Evolutionary conservation across 2,797 vertebrate genomes (phyloP), one percentile per base, ranked within the genome.

Genomic region (Capromys pilorides): DNA sequence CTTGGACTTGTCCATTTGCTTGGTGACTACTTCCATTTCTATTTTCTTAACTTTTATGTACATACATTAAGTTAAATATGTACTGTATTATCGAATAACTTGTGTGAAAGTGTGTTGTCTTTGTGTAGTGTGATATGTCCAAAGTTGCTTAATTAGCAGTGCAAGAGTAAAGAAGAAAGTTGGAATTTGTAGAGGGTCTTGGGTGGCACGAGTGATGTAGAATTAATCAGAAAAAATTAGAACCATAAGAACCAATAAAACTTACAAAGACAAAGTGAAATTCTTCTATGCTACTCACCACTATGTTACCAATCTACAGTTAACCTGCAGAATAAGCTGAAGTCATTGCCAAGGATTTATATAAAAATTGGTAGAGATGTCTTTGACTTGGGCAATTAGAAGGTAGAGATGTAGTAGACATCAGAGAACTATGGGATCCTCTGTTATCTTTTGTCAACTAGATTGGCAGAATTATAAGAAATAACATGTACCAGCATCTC

Each of bases 51-150:
- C 75, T 10, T 61, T 86, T 59, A 83, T 39, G 73, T 22, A 36
- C 64, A 1, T 45, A 6, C 26, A 45, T 94, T 39, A 54, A 83
- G 96, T 95, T 96, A 96, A 97, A 96, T 45, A 24, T 36, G 90
- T 93, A 89, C 79, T 85, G 94, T 93, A 93, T 87, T 90, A 66
- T 80, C 86, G 33, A 41, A 77, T 81, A 78, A 86, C 83, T 31
- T 66, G 10, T 80, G 14, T 45, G 36, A 22, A 77, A 91, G 1
- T 24, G 8, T 88, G 2, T 24, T 95, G 41, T 75, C 75, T 88
- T 22, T 93, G 14, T 84, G 24, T 81, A 61, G 90, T 2, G 5
- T 85, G 13, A 28, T 67, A 93, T 80, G 1, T 21, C 21, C 89
- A 26, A 95, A 45, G 2, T 84, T 94, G 45, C 45, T 90, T 67